phyloP scores from a whole-genome alignment of 2,888 invertebrate genomes.

The Spodoptera picta region DNA sequence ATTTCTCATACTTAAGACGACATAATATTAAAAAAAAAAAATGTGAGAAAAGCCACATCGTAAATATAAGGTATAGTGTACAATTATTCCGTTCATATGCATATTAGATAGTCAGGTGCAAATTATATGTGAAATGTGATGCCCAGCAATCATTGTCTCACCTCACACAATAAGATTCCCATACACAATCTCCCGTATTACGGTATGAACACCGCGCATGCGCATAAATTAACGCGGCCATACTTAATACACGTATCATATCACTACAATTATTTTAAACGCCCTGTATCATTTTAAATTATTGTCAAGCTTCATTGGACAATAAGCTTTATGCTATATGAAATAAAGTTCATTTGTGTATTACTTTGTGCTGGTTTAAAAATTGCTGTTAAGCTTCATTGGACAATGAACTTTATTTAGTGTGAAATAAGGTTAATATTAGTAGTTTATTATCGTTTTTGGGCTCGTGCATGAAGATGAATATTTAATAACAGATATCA shows the following conservation, averaged over 20 bases:
- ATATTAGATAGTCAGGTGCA: constrained; percentile 2
- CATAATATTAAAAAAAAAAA: too few relatives aligned
- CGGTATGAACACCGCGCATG: constrained; percentile 2
- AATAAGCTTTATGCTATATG: neutral
- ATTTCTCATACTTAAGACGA: too few relatives aligned
- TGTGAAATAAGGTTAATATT: neutral
- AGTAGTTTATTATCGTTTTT: neutral
- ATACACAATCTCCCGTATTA: constrained; percentile 8
- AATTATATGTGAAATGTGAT: constrained; percentile 9
- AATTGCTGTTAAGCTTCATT: neutral
- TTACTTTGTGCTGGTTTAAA: constrained; percentile 15
- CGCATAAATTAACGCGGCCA: constrained; percentile 9
- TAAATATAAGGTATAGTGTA: too few relatives aligned
- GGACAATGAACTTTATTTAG: constrained; percentile 5
- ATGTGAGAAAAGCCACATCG: too few relatives aligned
- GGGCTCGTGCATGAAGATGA: constrained; percentile 11
- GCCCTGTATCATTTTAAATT: constrained; percentile 25
- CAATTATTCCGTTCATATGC: too few relatives aligned
- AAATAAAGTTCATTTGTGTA: neutral
- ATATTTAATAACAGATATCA: constrained; percentile 32
- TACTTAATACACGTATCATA: constrained; percentile 36
- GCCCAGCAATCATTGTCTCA: constrained; percentile 21
- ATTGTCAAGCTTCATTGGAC: constrained; percentile 1
- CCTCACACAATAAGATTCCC: constrained; percentile 21
- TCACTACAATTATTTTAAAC: constrained; percentile 42